A percentile compares a stretch with the other conserved stretches of the same genome.
Evolutionary conservation across 1,140 invertebrate genomes (phyloP).

Genomic region (Dreissena polymorpha): DNA sequence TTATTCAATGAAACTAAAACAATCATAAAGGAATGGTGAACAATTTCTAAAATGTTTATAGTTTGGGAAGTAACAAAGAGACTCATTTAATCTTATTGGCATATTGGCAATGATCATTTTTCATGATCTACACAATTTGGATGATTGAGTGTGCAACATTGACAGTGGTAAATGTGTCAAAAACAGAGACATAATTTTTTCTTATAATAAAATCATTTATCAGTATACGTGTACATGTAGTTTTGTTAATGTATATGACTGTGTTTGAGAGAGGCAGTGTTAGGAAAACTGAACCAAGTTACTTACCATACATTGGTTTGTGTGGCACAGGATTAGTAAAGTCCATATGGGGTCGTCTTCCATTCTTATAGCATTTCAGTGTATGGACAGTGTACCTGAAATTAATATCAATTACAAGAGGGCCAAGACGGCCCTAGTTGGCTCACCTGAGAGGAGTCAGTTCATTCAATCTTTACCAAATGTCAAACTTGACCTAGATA

Average conservation of each 20-base stretch:
- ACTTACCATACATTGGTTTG: constrained; percentile 88
- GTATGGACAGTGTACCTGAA: constrained; percentile 53
- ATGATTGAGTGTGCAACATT: neutral
- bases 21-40: neutral
- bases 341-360: constrained; percentile 35
- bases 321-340: constrained; percentile 82
- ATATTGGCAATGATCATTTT: neutral
- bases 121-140: no score
- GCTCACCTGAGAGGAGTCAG: no score
- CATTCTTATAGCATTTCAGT: constrained; percentile 33
- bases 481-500: no score
- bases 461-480: no score
- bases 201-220: neutral
- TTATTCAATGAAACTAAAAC: neutral
- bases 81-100: neutral
- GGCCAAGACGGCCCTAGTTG: no score
- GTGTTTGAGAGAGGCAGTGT: no score
- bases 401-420: no score
- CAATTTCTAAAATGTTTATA: neutral
- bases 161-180: neutral
- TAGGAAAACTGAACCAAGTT: constrained; percentile 28
- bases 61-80: neutral
- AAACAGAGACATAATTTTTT: neutral
- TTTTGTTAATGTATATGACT: neutral
- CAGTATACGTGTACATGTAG: neutral